phyloP scores from a whole-genome alignment of 2,113 vertebrate species.

The Callochromis pleurospilus region DNA sequence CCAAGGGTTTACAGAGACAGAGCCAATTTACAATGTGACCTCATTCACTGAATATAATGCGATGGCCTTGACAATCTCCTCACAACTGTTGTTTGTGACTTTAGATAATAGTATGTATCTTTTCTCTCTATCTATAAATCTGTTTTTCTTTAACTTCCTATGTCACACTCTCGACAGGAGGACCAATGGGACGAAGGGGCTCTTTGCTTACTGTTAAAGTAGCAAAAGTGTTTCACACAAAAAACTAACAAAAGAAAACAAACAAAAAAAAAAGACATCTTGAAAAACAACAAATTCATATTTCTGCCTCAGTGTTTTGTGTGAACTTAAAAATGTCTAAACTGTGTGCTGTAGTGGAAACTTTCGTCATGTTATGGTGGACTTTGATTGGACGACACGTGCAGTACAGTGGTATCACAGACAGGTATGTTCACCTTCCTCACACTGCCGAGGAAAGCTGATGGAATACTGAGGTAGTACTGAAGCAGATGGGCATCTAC shows the following conservation, averaged over 20 bases:
- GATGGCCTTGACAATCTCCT: constrained; percentile 71
- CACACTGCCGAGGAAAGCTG: not conserved
- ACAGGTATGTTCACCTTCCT: not conserved
- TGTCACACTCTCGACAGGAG: constrained; percentile 8
- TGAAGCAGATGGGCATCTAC: constrained; percentile 7
- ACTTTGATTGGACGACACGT: not conserved
- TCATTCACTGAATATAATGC: constrained; percentile 15
- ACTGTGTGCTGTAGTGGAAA: constrained; percentile 1
- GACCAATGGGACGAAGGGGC: constrained; percentile 66
- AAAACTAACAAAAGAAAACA: not conserved
- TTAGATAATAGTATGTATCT: not conserved
- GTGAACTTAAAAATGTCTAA: not conserved
- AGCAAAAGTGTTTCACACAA: constrained; percentile 38
- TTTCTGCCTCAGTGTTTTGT: not conserved
- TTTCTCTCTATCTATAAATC: not conserved
- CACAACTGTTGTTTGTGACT: constrained; percentile 3
- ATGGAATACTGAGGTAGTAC: not conserved
- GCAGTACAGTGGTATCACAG: not conserved
- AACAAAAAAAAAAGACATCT: not conserved
- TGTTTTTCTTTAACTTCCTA: constrained; percentile 16
- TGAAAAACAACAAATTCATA: not conserved
- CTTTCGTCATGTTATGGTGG: not conserved
- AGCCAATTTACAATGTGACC: constrained; percentile 20
- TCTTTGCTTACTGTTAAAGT: constrained; percentile 61
- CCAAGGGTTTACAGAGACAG: constrained; percentile 21